Conservation (phyloP, 2,797 vertebrate species). For the Xyrichtys novacula region DNA sequence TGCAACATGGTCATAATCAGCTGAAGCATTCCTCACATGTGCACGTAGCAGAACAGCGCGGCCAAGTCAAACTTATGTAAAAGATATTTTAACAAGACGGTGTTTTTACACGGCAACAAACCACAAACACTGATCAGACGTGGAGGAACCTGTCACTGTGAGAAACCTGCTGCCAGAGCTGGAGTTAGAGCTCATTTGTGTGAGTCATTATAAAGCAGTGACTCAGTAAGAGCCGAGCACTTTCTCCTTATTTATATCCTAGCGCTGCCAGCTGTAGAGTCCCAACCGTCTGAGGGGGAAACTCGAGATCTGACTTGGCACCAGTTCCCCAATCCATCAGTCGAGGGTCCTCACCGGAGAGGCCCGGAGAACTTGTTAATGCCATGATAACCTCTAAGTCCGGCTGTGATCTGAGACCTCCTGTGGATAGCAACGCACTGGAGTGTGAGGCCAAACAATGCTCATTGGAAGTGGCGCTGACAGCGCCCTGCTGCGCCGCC, state of each 20-base stretch:
- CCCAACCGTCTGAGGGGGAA: conserved; percentile 9
- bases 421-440: conserved; percentile 54
- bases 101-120: conserved; percentile 19
- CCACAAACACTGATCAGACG: conserved; percentile 41
- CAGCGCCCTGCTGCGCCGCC: conserved; percentile 49
- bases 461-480: conserved; percentile 54
- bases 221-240: neutral
- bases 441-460: conserved; percentile 55
- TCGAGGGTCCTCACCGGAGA: conserved; percentile 24
- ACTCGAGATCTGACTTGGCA: conserved; percentile 23
- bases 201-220: conserved; percentile 18
- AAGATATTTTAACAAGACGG: conserved; percentile 37
- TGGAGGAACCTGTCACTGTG: conserved; percentile 36
- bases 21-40: conserved; percentile 50
- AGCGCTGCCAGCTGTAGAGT: neutral
- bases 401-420: conserved; percentile 61
- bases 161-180: conserved; percentile 29
- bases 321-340: conserved; percentile 15
- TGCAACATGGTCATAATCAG: conserved; percentile 15
- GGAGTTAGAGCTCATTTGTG: neutral
- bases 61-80: conserved; percentile 47
- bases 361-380: conserved; percentile 60
- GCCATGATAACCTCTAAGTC: conserved; percentile 65
- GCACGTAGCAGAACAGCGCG: conserved; percentile 25
- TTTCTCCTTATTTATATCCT: conserved; percentile 20